Percentiles rank a stretch among this genome's conserved stretches.
These are phyloP conservation scores for Papilio elwesi DNA, from an alignment of 2,888 invertebrate genomes.

Conservation along the genomic window DNA sequence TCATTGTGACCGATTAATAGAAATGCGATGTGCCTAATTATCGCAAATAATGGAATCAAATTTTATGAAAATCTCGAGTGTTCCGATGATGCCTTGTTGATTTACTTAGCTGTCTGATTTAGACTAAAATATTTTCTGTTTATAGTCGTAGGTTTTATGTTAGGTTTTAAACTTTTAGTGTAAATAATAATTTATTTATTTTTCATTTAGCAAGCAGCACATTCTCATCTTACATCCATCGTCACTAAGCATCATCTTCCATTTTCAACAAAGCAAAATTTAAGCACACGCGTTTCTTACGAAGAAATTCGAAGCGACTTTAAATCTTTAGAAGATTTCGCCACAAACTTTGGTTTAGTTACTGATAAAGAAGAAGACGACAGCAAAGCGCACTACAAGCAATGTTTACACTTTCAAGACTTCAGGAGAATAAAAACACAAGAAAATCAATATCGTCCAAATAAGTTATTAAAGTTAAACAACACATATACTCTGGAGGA, in stretches of 20 bases:
- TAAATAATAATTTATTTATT: constrained; percentile 46
- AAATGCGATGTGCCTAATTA: too few relatives aligned
- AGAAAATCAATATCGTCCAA: constrained; percentile 51
- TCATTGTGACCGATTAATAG: too few relatives aligned
- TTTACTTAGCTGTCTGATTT: constrained; percentile 31
- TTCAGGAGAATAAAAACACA: constrained; percentile 65
- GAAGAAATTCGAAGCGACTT: constrained; percentile 67
- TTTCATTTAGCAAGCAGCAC: constrained; percentile 66
- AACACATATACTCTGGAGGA: constrained; percentile 65
- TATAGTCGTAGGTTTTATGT: not conserved
- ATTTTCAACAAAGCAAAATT: constrained; percentile 49
- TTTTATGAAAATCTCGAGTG: too few relatives aligned
- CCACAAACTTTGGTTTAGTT: constrained; percentile 38
- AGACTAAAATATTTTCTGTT: not conserved
- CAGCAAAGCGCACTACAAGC: constrained; percentile 44
- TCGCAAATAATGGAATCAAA: too few relatives aligned
- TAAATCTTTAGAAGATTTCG: constrained; percentile 49
- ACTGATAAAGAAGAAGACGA: constrained; percentile 38
- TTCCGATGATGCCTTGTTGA: too few relatives aligned
- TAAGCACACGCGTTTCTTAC: constrained; percentile 51
- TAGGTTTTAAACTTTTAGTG: not conserved
- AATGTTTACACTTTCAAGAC: constrained; percentile 63
- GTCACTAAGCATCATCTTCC: constrained; percentile 55
- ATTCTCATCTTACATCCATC: constrained; percentile 61
- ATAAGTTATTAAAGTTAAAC: constrained; percentile 58